Evolutionary conservation across 2,888 invertebrate genomes (phyloP).

Genomic region (Hipparchia sbordonii): DNA sequence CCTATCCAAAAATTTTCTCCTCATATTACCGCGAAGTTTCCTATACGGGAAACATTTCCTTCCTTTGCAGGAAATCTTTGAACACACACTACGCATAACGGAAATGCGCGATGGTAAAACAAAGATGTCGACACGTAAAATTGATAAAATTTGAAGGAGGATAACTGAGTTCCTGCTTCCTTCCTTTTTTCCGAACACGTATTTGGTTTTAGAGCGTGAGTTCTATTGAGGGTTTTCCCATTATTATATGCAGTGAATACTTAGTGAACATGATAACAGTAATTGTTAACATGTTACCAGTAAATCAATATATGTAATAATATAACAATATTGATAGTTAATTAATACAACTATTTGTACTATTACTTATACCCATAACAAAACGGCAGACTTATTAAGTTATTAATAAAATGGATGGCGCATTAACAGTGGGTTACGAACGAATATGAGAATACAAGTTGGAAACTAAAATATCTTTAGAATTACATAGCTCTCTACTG

Average conservation of each 20-base stretch:
- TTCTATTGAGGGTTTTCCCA: neutral
- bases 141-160: constrained; percentile 5
- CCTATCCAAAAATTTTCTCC: neutral
- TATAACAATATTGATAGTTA: constrained; percentile 5
- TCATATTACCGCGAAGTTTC: neutral
- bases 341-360: constrained; percentile 15
- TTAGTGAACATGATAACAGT: too few relatives aligned
- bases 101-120: neutral
- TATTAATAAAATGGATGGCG: neutral
- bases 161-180: constrained; percentile 9
- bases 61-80: neutral
- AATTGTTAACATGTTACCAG: too few relatives aligned
- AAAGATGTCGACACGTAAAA: constrained; percentile 2
- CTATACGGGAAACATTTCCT: neutral
- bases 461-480: neutral
- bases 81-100: constrained; percentile 7
- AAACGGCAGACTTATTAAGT: neutral
- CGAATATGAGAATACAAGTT: neutral
- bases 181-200: neutral
- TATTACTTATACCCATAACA: constrained; percentile 11
- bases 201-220: neutral
- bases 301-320: constrained; percentile 1
- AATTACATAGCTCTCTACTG: neutral
- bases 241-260: too few relatives aligned
- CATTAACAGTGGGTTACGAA: neutral